Evolutionary conservation across 2,797 vertebrate genomes (phyloP).

Genomic region (Fistularia tabacaria): DNA sequence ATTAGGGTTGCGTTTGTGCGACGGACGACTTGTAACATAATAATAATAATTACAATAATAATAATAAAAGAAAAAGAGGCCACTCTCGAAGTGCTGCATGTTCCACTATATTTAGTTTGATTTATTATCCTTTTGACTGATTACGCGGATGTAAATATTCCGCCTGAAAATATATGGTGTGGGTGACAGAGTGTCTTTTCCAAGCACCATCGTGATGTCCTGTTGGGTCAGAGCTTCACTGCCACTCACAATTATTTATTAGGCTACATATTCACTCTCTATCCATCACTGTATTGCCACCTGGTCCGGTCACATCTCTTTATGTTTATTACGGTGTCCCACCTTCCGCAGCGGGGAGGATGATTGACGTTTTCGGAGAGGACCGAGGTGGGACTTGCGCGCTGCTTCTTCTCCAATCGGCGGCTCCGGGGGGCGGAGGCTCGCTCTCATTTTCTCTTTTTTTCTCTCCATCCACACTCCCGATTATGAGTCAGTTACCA

Average conservation of each 20-base stretch:
- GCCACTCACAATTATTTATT: conserved; percentile 78
- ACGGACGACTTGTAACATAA: conserved; percentile 28
- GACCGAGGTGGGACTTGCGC: conserved; percentile 72
- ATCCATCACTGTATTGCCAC: conserved; percentile 75
- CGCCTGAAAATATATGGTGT: conserved; percentile 60
- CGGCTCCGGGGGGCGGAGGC: conserved; percentile 69
- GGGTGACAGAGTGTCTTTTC: conserved; percentile 60
- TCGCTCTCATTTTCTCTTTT: conserved; percentile 58
- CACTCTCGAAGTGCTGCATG: conserved; percentile 39
- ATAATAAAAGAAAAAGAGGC: conserved; percentile 1
- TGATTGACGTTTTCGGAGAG: conserved; percentile 72
- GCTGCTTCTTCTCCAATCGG: conserved; percentile 70
- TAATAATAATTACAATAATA: too few species aligned
- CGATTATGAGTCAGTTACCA: conserved; percentile 65
- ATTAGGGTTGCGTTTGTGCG: conserved; percentile 19
- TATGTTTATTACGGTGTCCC: conserved; percentile 76
- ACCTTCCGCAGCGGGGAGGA: conserved; percentile 56
- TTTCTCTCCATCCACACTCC: too few species aligned
- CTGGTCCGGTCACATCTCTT: conserved; percentile 75
- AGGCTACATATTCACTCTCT: conserved; percentile 76
- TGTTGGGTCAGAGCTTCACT: conserved; percentile 67
- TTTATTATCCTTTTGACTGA: conserved; percentile 68
- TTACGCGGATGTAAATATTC: conserved; percentile 70
- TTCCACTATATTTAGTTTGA: conserved; percentile 61
- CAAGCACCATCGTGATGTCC: conserved; percentile 56